Evolutionary conservation across 2,797 vertebrate species (phyloP), one percentile per base, ranked within the genome.

Genomic region (Sternotherus odoratus): DNA sequence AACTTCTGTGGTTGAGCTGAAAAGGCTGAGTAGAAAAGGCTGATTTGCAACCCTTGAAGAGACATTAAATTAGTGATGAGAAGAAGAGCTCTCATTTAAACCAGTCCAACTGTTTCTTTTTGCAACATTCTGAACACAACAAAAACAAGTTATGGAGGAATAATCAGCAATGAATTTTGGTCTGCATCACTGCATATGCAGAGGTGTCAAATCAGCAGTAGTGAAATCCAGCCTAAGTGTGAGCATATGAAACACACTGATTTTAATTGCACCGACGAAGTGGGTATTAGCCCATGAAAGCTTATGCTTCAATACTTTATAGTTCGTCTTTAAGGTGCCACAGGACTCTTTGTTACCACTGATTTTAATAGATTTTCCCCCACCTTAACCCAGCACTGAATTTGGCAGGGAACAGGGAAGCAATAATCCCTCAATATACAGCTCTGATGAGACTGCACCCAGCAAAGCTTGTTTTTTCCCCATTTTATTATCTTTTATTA

Each of bases 41-140:
- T 1, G 79, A 43, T n/a, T 43, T 23, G 82, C 43, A 66, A 36
- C 51, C n/a, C 0, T 66, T 28, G 36, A 49, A 28, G 12, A 78
- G 6, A 63, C 39, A 56, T 46, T 1, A 15, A 8, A 53, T 60
- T 1, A 46, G n/a, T 21, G 26, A 3, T 0, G 0, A 82, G 81
- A 72, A 48, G 0, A 77, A 0, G 0, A 11, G 36, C 83, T 66
- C 10, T 60, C 8, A 46, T 78, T 82, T 39, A 83, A 24, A 82
- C 17, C 5, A 30, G 39, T 2, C 6, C 21, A 66, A 66, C 30
- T 8, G 2, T 11, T 79, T 51, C 33, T 49, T 46, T n/a, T 69
- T 49, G 56, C 4, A 50, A 74, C 54, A 36, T 9, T 5, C 49
- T 46, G 24, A 16, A 21, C 30, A 10, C 2, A 82, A 5, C 9